phyloP scores from a whole-genome alignment of 2,113 vertebrate species.

The Crotalus viridis region DNA sequence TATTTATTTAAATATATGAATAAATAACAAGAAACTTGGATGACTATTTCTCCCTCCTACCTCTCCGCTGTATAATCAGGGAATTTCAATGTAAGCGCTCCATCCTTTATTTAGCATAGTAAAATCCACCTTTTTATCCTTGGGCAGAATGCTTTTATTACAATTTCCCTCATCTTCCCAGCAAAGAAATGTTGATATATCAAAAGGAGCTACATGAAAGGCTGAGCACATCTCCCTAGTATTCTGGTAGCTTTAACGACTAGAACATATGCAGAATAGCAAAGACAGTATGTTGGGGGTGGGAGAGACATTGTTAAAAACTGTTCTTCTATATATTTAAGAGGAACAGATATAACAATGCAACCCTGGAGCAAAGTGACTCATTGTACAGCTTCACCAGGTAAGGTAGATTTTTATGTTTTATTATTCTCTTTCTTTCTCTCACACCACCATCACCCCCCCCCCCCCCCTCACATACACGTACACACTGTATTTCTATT shows the following conservation, averaged over 20 bases:
- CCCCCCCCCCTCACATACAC: not conserved
- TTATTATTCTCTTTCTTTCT: not conserved
- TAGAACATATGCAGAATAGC: slow-evolving; percentile 35
- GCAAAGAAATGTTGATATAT: slow-evolving; percentile 61
- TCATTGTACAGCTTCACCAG: slow-evolving; percentile 29
- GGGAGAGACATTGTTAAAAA: slow-evolving; percentile 33
- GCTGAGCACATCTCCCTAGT: slow-evolving; percentile 14
- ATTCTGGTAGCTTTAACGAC: slow-evolving; percentile 35
- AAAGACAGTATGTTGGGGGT: not conserved
- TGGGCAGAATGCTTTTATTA: slow-evolving; percentile 51
- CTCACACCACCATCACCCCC: not conserved
- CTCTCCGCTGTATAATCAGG: slow-evolving; percentile 52
- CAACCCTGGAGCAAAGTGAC: slow-evolving; percentile 26
- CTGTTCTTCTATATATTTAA: slow-evolving; percentile 52
- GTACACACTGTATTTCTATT: not conserved
- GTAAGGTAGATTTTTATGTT: slow-evolving; percentile 24
- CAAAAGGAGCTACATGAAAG: slow-evolving; percentile 28
- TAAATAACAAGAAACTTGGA: not conserved
- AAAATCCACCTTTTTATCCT: slow-evolving; percentile 58
- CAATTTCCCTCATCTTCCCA: slow-evolving; percentile 58
- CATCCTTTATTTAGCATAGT: slow-evolving; percentile 57
- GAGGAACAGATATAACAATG: slow-evolving; percentile 34
- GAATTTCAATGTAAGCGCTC: slow-evolving; percentile 62
- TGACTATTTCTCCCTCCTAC: not conserved
- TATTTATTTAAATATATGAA: not conserved